Percentiles rank a stretch among this genome's conserved stretches.
Evolutionary conservation across 37 sponge, comb jelly and placozoan genomes (phyloP).

Genomic region (Diacarnus erythraeanus): DNA sequence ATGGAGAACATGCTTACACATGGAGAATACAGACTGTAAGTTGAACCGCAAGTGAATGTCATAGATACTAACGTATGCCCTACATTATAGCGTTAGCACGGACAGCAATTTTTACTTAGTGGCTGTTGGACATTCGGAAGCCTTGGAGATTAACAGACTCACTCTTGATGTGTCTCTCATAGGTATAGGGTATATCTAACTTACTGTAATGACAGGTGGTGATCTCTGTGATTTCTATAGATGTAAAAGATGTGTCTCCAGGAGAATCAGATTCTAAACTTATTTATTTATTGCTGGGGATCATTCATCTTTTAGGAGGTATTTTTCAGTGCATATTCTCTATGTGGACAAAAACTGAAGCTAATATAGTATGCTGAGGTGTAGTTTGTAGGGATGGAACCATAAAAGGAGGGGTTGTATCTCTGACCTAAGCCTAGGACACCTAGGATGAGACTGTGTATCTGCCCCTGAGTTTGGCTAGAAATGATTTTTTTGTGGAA

Average conservation of each 20-base stretch:
- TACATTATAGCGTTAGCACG: slow-evolving; percentile 47
- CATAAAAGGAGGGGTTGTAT: no score
- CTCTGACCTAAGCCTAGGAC: no score
- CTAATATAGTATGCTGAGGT: no score
- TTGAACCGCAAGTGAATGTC: background rate
- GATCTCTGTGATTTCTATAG: background rate
- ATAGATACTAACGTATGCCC: background rate
- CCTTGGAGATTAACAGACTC: slow-evolving; percentile 77
- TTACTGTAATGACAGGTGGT: background rate
- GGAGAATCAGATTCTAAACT: background rate
- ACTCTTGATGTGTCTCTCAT: slow-evolving; percentile 58
- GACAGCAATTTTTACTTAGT: slow-evolving; percentile 72
- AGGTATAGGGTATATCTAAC: slow-evolving; percentile 15
- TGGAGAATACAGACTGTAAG: slow-evolving; percentile 34
- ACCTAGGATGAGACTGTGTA: no score
- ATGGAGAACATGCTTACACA: slow-evolving; percentile 9
- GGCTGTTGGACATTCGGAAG: slow-evolving; percentile 27
- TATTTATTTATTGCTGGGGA: slow-evolving; percentile 64
- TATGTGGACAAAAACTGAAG: no score
- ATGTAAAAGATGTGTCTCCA: background rate
- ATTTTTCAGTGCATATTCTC: background rate
- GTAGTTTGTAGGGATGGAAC: no score
- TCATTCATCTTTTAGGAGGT: slow-evolving; percentile 73
- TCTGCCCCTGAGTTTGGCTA: no score
- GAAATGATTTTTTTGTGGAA: no score